Percentiles rank a stretch among this genome's conserved stretches.
Evolutionary conservation across 2,888 invertebrate species (phyloP).

Genomic region (Andrena minutula): DNA sequence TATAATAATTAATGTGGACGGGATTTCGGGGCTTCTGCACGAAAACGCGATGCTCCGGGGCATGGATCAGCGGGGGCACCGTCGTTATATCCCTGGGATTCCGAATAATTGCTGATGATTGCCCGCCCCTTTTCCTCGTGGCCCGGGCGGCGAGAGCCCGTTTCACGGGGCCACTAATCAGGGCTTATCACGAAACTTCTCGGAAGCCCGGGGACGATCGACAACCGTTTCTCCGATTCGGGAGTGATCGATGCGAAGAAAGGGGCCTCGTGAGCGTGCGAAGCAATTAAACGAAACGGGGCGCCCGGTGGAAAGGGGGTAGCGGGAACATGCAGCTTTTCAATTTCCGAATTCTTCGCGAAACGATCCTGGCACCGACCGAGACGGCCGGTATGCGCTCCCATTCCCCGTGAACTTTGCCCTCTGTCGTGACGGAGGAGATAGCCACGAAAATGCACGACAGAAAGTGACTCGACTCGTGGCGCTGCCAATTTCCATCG

Average conservation of each 20-base stretch:
- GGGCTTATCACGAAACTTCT: slow-evolving; percentile 69
- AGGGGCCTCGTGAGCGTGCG: neutral
- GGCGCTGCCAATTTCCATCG: neutral
- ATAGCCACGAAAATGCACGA: slow-evolving; percentile 15
- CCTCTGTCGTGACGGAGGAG: slow-evolving; percentile 8
- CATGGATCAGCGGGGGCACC: slow-evolving; percentile 75
- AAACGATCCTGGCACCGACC: slow-evolving; percentile 27
- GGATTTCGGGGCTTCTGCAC: slow-evolving; percentile 69
- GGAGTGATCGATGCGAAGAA: slow-evolving; percentile 14
- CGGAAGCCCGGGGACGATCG: slow-evolving; percentile 55
- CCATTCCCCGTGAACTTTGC: neutral
- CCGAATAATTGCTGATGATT: slow-evolving; percentile 78
- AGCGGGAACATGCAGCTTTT: slow-evolving; percentile 1
- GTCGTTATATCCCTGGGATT: slow-evolving; percentile 74
- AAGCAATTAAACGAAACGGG: slow-evolving; percentile 36
- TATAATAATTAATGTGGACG: slow-evolving; percentile 69
- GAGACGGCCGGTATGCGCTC: neutral
- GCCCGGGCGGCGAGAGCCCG: slow-evolving; percentile 18
- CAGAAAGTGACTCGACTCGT: slow-evolving; percentile 16
- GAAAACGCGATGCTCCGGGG: slow-evolving; percentile 74
- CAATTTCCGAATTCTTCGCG: slow-evolving; percentile 43
- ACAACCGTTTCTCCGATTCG: slow-evolving; percentile 47
- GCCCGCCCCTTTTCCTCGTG: slow-evolving; percentile 53
- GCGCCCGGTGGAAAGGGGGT: no score
- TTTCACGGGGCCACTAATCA: slow-evolving; percentile 58